A percentile compares a stretch with the other conserved stretches of the same genome.
These are phyloP conservation scores for Ochropleura plecta DNA, from an alignment of 2,888 invertebrate species.

Conservation along the genomic window DNA sequence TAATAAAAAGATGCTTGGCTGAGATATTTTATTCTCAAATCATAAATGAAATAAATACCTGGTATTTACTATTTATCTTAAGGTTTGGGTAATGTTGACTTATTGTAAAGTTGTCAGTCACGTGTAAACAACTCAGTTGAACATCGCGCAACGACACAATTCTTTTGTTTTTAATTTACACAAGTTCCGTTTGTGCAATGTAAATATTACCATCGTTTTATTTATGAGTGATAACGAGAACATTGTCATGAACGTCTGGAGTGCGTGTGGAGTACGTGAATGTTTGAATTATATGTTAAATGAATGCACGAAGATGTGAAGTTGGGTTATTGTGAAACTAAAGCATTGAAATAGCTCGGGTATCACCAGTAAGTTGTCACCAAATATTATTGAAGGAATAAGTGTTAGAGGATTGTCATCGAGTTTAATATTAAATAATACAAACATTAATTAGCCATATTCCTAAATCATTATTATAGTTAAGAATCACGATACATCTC, in stretches of 20 bases:
- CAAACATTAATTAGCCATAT: constrained; percentile 83
- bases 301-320: constrained; percentile 46
- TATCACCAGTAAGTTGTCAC: constrained; percentile 73
- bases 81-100: constrained; percentile 51
- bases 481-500: constrained; percentile 82
- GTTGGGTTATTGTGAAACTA: constrained; percentile 53
- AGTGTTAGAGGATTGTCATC: constrained; percentile 78
- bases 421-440: constrained; percentile 75
- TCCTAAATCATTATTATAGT: constrained; percentile 80
- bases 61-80: constrained; percentile 37
- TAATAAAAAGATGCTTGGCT: constrained; percentile 23
- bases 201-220: constrained; percentile 76
- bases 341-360: constrained; percentile 31
- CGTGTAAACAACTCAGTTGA: constrained; percentile 31
- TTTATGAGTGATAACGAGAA: constrained; percentile 69
- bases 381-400: constrained; percentile 82
- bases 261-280: constrained; percentile 56
- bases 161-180: constrained; percentile 62
- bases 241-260: constrained; percentile 61
- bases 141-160: constrained; percentile 57
- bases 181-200: constrained; percentile 78
- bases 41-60: constrained; percentile 33
- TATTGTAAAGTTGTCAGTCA: constrained; percentile 27
- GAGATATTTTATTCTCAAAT: constrained; percentile 15
- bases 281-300: constrained; percentile 62